A percentile compares a stretch with the other conserved stretches of the same genome.
phyloP scores from a whole-genome alignment of 1,140 invertebrate genomes.

The Brachionus manjavacas region DNA sequence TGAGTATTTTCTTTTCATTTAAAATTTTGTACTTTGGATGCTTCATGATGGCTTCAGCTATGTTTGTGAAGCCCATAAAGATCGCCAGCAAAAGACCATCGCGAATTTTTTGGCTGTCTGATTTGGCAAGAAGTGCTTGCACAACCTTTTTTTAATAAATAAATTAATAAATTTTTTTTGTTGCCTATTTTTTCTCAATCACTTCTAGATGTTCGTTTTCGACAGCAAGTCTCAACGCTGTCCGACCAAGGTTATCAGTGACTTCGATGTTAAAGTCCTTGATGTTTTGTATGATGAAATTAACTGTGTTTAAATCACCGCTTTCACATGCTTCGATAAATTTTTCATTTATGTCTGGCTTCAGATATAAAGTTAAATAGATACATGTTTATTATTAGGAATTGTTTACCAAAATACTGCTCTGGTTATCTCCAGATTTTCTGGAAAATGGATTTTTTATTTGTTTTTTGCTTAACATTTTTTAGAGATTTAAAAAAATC shows the following conservation, averaged over 20 bases:
- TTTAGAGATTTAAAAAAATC: not conserved
- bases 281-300: constrained; percentile 49
- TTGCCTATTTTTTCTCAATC: constrained; percentile 47
- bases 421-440: not conserved
- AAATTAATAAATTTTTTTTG: not conserved
- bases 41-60: constrained; percentile 54
- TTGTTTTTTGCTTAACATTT: constrained; percentile 20
- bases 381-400: not conserved
- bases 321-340: constrained; percentile 42
- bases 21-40: constrained; percentile 50
- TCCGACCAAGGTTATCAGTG: constrained; percentile 51
- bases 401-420: not conserved
- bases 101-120: constrained; percentile 51
- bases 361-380: not conserved
- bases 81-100: constrained; percentile 55
- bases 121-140: constrained; percentile 47
- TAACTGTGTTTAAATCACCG: constrained; percentile 45
- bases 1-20: constrained; percentile 37
- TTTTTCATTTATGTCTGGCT: constrained; percentile 37
- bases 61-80: constrained; percentile 54
- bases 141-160: constrained; percentile 20
- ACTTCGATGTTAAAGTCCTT: constrained; percentile 50
- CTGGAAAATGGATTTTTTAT: constrained; percentile 26
- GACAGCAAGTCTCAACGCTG: constrained; percentile 50
- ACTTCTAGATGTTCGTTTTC: constrained; percentile 54